Percentiles rank a stretch among this genome's conserved stretches.
These are phyloP conservation scores for Paradoxurus hermaphroditus DNA, from an alignment of 2,113 vertebrate genomes.

Conservation along the genomic window DNA sequence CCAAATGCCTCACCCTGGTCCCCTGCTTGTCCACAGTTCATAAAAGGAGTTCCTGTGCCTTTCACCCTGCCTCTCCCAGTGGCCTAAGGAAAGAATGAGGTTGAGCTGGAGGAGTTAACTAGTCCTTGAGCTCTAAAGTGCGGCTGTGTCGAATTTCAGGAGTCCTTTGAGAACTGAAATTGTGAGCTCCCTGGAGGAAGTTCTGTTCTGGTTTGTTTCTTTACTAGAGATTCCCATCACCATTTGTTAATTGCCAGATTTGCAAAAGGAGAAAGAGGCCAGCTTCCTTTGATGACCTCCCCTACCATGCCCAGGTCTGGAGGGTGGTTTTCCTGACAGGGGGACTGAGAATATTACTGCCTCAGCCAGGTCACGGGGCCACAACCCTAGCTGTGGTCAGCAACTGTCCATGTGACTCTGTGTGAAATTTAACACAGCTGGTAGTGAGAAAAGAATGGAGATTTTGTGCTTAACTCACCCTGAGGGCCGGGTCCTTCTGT, in stretches of 20 bases:
- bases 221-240: not conserved
- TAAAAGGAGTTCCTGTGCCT: not conserved
- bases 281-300: not conserved
- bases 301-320: not conserved
- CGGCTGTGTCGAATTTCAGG: not conserved
- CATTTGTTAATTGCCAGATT: not conserved
- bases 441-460: not conserved
- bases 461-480: not conserved
- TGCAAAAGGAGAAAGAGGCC: not conserved
- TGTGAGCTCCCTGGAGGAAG: not conserved
- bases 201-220: not conserved
- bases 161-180: constrained; percentile 1
- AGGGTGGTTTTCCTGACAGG: not conserved
- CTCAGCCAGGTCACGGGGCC: not conserved
- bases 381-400: not conserved
- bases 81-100: not conserved
- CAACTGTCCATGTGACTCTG: not conserved
- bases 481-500: not conserved
- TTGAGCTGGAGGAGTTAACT: not conserved
- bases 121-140: not conserved
- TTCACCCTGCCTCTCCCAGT: not conserved
- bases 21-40: not conserved
- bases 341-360: not conserved
- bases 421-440: not conserved
- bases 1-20: not conserved